Percentiles rank a stretch among this genome's conserved stretches.
Conservation (phyloP, 64 coral and sea anemone genomes). For the Hydrozoanthus tunicans region DNA sequence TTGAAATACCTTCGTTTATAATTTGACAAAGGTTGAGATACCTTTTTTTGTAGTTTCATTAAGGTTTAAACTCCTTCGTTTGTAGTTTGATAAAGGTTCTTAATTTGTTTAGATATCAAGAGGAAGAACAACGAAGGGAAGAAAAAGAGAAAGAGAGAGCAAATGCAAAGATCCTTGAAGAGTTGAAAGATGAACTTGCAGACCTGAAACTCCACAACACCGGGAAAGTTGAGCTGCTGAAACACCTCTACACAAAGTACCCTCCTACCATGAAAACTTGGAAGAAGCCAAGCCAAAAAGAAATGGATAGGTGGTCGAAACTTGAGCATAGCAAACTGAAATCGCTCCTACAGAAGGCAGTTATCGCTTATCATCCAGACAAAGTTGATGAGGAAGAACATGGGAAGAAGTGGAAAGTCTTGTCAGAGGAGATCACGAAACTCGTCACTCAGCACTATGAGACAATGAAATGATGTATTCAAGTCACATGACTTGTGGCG, state of each 20-base stretch:
- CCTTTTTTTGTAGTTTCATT: no score
- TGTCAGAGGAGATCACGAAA: slow-evolving; percentile 73
- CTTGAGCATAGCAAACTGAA: slow-evolving; percentile 21
- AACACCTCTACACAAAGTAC: slow-evolving; percentile 57
- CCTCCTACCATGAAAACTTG: slow-evolving; percentile 45
- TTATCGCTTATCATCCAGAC: slow-evolving; percentile 67
- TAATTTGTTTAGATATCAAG: slow-evolving; percentile 28
- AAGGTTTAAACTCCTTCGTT: no score
- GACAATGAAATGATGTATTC: slow-evolving; percentile 7
- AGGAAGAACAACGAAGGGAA: slow-evolving; percentile 50
- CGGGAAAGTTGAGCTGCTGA: slow-evolving; percentile 7
- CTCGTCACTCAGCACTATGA: slow-evolving; percentile 56
- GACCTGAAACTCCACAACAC: slow-evolving; percentile 42
- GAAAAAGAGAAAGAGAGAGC: slow-evolving; percentile 50
- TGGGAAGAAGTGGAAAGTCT: slow-evolving; percentile 59
- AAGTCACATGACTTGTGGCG: no score
- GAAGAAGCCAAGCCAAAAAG: slow-evolving; percentile 59
- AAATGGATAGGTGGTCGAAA: slow-evolving; percentile 56
- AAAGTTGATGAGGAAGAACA: slow-evolving; percentile 51
- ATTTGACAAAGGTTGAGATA: no score
- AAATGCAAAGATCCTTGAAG: slow-evolving; percentile 34
- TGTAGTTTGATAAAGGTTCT: not conserved
- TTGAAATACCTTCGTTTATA: no score
- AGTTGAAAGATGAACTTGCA: slow-evolving; percentile 18
- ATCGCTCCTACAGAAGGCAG: slow-evolving; percentile 19